Percentiles rank a stretch among this genome's conserved stretches.
phyloP scores from a whole-genome alignment of 2,797 vertebrate genomes.

The Knipowitschia caucasica region DNA sequence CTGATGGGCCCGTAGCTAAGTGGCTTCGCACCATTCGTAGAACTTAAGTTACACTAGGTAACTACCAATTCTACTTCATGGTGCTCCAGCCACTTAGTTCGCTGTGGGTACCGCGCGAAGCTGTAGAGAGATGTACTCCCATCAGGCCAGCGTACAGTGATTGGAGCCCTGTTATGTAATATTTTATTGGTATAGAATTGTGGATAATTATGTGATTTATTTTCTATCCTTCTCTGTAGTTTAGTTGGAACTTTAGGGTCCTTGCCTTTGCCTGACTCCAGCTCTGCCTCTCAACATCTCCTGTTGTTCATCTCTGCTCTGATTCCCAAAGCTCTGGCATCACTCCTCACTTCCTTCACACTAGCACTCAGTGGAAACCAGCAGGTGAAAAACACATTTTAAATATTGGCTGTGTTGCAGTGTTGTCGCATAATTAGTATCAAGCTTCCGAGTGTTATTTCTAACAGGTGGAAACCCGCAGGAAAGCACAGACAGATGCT shows the following conservation, averaged over 20 bases:
- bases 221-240: slow-evolving; percentile 18
- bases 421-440: background rate
- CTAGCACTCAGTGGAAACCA: slow-evolving; percentile 54
- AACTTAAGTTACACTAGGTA: too few relatives aligned
- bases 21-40: too few relatives aligned
- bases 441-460: background rate
- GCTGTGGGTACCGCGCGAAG: too few relatives aligned
- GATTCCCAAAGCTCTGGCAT: slow-evolving; percentile 72
- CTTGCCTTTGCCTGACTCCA: slow-evolving; percentile 55
- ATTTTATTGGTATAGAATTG: background rate
- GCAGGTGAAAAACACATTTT: slow-evolving; percentile 38
- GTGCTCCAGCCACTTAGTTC: too few relatives aligned
- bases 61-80: too few relatives aligned
- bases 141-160: too few relatives aligned
- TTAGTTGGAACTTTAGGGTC: slow-evolving; percentile 58
- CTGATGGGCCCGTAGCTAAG: too few relatives aligned
- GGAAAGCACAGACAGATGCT: slow-evolving; percentile 28
- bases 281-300: slow-evolving; percentile 62
- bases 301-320: slow-evolving; percentile 72
- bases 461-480: slow-evolving; percentile 25
- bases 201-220: too few relatives aligned
- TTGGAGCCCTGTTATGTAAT: too few relatives aligned
- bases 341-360: slow-evolving; percentile 70
- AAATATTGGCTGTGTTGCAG: background rate
- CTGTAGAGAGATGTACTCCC: too few relatives aligned